phyloP scores from a whole-genome alignment of 2,113 vertebrate genomes.

The Rhinogobius similis region DNA sequence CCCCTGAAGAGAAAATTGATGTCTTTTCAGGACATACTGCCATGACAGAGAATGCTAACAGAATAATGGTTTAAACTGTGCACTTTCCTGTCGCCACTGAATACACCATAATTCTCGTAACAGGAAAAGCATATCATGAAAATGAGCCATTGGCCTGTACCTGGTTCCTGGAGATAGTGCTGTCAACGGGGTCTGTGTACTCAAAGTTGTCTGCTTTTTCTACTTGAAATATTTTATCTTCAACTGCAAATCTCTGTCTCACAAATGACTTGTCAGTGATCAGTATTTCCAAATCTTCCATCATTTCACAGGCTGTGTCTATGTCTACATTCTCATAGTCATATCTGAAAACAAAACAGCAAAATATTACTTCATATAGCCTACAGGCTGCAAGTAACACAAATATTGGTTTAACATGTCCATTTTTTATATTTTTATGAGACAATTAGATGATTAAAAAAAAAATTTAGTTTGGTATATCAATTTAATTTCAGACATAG shows the following conservation, averaged over 20 bases:
- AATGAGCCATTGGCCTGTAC: constrained; percentile 60
- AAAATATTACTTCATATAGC: neutral
- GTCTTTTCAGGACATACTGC: neutral
- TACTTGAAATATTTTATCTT: constrained; percentile 89
- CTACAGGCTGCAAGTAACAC: too few species aligned
- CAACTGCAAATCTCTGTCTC: constrained; percentile 84
- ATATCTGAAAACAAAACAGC: constrained; percentile 75
- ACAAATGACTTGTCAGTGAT: constrained; percentile 88
- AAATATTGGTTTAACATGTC: too few species aligned
- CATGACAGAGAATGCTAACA: neutral
- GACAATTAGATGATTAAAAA: too few species aligned
- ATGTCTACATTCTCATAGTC: constrained; percentile 95
- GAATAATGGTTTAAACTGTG: constrained; percentile 5
- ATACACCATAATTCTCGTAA: neutral
- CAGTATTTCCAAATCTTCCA: constrained; percentile 89
- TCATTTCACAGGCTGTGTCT: constrained; percentile 90
- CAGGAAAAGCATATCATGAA: neutral
- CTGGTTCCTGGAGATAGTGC: constrained; percentile 92
- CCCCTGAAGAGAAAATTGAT: constrained; percentile 76
- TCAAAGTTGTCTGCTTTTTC: constrained; percentile 95
- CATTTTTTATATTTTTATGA: too few species aligned
- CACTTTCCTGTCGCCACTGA: neutral
- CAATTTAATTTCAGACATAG: too few species aligned
- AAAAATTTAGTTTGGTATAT: too few species aligned
- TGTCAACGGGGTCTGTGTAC: constrained; percentile 93